Base-by-base conservation (phyloP, 2,888 invertebrate species). In the Coleophora flavipennella region DNA sequence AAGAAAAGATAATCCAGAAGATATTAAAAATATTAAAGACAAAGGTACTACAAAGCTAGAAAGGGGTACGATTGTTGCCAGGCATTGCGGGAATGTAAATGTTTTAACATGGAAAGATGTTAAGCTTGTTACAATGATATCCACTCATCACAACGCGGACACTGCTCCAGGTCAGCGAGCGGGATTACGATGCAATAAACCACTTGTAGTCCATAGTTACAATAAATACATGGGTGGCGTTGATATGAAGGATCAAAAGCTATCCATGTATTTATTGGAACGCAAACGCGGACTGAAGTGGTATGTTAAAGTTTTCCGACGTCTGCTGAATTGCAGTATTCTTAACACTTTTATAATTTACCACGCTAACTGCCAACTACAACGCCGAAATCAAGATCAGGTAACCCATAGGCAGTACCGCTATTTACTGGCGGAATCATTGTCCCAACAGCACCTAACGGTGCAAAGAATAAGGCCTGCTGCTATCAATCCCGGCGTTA, bases 171-270 rank as follows among this genome's bases (percentile, higher is more conserved):
- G n/a, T 31, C 20, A 26, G 8, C 26, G 31, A 31, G 8, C 9
- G 7, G 14, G 8, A 13, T 29, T 36, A 12, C 39, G 41, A 4
- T 41, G 36, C 1, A 13, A 31, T 2, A 31, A 39, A n/a, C 39
- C 39, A 2, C 6, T 12, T 3, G 35, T 31, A 1, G 35, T 49
- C 0, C 31, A 35, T 1, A 33, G 32, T 3, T 52, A 53, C 28
- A 50, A 50, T 33, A 41, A 41, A 32, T 36, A 29, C 33, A 50
- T 53, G 46, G 50, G 51, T 13, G 48, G 49, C 2, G 45, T 46
- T 2, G 47, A 49, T 28, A 10, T 45, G 2, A 49, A 53, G 33
- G 51, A 51, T 20, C 46, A 44, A 11, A 46, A 43, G 9, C 31
- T 48, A 6, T 43, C 46, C 32, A 35, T 32, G 35, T 51, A 38